Evolutionary conservation across 2,888 invertebrate genomes (phyloP).

Genomic region (Ochropleura plecta): DNA sequence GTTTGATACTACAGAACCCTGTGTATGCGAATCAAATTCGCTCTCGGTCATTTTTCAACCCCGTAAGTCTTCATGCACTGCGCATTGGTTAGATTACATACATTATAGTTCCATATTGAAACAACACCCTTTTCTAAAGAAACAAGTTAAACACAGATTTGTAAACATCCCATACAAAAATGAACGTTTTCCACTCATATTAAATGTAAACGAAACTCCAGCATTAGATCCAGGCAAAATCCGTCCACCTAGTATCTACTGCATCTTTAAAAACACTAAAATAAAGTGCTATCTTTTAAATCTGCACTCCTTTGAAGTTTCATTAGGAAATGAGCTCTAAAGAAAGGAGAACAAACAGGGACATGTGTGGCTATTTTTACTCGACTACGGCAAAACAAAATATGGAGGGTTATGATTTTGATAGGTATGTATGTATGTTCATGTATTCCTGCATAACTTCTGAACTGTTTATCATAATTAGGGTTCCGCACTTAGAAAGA

Average conservation of each 20-base stretch:
- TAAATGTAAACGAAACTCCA: conserved; percentile 2
- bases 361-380: conserved; percentile 26
- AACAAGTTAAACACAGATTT: not conserved
- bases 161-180: not conserved
- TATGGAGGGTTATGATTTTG: too few species aligned
- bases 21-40: too few species aligned
- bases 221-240: conserved; percentile 1
- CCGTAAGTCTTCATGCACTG: not conserved
- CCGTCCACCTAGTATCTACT: conserved; percentile 1
- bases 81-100: not conserved
- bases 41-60: too few species aligned
- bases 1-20: too few species aligned
- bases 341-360: conserved; percentile 28
- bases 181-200: not conserved
- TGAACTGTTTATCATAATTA: too few species aligned
- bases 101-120: not conserved
- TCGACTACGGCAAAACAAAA: not conserved
- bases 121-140: not conserved
- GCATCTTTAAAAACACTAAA: conserved; percentile 45
- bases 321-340: conserved; percentile 57
- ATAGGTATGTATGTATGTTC: too few species aligned
- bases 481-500: too few species aligned
- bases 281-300: conserved; percentile 60
- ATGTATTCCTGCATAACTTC: too few species aligned
- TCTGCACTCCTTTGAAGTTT: conserved; percentile 52